A percentile compares a stretch with the other conserved stretches of the same genome.
phyloP scores from a whole-genome alignment of 64 coral and sea anemone species.

The Trachythela sp. region DNA sequence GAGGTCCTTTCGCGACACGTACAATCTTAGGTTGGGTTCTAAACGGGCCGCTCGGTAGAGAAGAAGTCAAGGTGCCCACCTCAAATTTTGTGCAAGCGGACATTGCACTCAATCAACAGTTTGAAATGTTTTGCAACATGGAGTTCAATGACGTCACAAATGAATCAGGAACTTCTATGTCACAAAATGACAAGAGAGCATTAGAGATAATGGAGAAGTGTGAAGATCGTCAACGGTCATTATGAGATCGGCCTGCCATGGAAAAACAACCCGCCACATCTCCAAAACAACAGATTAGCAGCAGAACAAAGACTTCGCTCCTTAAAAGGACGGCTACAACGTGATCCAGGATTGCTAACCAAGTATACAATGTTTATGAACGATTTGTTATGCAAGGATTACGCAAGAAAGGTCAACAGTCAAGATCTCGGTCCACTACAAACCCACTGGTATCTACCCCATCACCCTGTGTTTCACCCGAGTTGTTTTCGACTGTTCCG shows the following conservation, averaged over 20 bases:
- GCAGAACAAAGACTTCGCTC: conserved; percentile 4
- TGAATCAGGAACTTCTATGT: conserved; percentile 29
- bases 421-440: neutral
- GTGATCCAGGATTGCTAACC: neutral
- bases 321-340: neutral
- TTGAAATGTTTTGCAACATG: conserved; percentile 52
- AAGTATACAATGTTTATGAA: neutral
- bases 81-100: conserved; percentile 38
- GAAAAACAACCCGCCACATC: neutral
- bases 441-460: conserved; percentile 17
- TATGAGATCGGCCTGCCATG: neutral
- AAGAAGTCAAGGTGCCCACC: neutral
- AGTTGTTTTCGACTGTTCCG: neutral
- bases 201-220: conserved; percentile 18
- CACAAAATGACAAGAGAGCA: conserved; percentile 34
- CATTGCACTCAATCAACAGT: conserved; percentile 41
- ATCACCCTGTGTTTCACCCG: neutral
- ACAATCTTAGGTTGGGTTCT: conserved; percentile 24
- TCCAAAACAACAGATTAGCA: neutral
- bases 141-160: conserved; percentile 53
- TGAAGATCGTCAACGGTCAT: neutral
- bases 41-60: conserved; percentile 51
- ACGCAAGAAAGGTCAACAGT: neutral
- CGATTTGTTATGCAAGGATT: neutral
- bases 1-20: neutral